Evolutionary conservation across 2,113 vertebrate species (phyloP), one percentile per base, ranked within the genome.

Genomic region (Corythoichthys intestinalis): DNA sequence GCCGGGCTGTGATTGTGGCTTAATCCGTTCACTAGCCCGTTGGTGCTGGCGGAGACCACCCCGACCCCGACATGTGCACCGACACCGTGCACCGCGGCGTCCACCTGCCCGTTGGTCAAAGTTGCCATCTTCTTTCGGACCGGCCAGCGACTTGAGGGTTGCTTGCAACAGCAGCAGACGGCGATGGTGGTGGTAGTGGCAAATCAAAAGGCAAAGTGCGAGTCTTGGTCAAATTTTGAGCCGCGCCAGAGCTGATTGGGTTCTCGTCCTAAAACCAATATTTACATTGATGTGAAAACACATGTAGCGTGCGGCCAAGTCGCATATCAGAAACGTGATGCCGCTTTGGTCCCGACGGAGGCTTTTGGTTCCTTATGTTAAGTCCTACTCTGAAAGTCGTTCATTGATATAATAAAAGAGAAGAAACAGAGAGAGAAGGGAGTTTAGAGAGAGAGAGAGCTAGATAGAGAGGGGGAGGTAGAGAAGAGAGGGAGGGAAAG

Each of bases 21-120:
- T 96, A 98, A 96, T 98, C 96, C 96, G 94, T 99, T 99, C 94
- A 98, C 94, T 86, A 97, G 95, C 93, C 97, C 97, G 91, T 95
- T 95, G 89, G 94, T 94, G 92, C 89, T 94, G 89, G 93, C 93
- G 91, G 93, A 95, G 90, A 93, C 88, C 91, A 94, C 92, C 88
- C 92, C 93, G 92, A 92, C 94, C 91, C 92, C 94, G 92, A 61
- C 50, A 13, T 28, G 28, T 20, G 34, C 93, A 87, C 92, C 93
- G 92, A 92, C 94, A 90, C 92, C 94, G 92, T 96, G 96, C 93
- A 94, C 93, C 88, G 93, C 87, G 93, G 92, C 94, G 93, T 97
- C 96, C 95, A 95, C 94, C 93, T 96, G 95, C 93, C 97, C 97
- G 92, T 97, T 98, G 89, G 96, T 96, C 95, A 99, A 96, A 95